phyloP scores from a whole-genome alignment of 2,888 invertebrate genomes.

The Lissonota sp. region DNA sequence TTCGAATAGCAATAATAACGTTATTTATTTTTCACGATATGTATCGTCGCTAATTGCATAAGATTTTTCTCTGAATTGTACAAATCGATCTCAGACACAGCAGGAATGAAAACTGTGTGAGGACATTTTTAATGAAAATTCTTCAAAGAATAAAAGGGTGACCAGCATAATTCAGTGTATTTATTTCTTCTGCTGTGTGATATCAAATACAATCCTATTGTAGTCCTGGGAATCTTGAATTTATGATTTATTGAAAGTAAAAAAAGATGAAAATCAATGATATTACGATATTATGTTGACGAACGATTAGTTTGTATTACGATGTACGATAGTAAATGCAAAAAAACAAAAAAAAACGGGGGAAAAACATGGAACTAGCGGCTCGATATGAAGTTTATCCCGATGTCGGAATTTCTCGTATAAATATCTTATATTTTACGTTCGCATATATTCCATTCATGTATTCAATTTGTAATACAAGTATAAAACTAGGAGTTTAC shows the following conservation, averaged over 20 bases:
- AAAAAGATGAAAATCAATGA: slow-evolving; percentile 5
- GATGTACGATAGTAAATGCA: slow-evolving; percentile 22
- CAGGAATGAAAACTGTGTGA: slow-evolving; percentile 14
- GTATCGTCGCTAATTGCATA: slow-evolving; percentile 19
- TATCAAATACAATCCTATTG: slow-evolving; percentile 28
- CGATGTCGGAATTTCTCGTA: slow-evolving; percentile 8
- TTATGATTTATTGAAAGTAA: slow-evolving; percentile 56
- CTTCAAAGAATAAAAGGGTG: neutral
- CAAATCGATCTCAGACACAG: neutral
- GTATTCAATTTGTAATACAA: slow-evolving; percentile 54
- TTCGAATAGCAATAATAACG: too few species aligned
- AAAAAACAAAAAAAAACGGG: slow-evolving; percentile 37
- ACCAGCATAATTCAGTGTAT: neutral
- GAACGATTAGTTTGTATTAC: slow-evolving; percentile 25
- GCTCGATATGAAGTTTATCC: slow-evolving; percentile 31
- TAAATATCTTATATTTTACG: slow-evolving; percentile 50
- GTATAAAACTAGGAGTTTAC: slow-evolving; percentile 56
- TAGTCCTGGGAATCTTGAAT: slow-evolving; percentile 54
- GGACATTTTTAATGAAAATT: slow-evolving; percentile 4
- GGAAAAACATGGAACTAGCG: neutral
- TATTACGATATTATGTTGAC: slow-evolving; percentile 9
- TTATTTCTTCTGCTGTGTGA: neutral
- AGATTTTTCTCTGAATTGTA: slow-evolving; percentile 22
- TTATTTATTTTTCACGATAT: slow-evolving; percentile 7
- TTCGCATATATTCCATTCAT: slow-evolving; percentile 36